Percentiles rank a stretch among this genome's conserved stretches.
phyloP scores from a whole-genome alignment of 2,888 invertebrate genomes.

The Drosophila prolongata region DNA sequence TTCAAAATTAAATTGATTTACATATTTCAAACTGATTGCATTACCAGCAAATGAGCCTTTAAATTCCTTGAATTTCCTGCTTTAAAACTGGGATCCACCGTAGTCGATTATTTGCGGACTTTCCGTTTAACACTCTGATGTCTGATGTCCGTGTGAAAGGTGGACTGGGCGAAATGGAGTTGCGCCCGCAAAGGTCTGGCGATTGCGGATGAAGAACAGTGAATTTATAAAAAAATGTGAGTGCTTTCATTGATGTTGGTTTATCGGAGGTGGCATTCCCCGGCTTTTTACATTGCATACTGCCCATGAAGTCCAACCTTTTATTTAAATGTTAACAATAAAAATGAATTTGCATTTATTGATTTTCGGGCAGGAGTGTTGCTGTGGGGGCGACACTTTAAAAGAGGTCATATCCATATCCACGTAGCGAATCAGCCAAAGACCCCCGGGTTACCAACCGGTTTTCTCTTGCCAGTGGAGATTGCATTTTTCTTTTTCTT shows the following conservation, averaged over 20 bases:
- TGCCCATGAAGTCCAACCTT: slow-evolving; percentile 51
- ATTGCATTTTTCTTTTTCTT: background rate
- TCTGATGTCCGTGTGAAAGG: slow-evolving; percentile 26
- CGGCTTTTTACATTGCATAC: slow-evolving; percentile 39
- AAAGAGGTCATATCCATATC: slow-evolving; percentile 26
- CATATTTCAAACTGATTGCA: background rate
- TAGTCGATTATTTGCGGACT: slow-evolving; percentile 26
- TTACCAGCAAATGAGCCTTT: background rate
- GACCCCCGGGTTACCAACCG: slow-evolving; percentile 1
- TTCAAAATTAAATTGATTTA: background rate
- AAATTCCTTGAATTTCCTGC: slow-evolving; percentile 14
- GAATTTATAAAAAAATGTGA: slow-evolving; percentile 38
- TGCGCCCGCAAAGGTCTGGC: slow-evolving; percentile 38
- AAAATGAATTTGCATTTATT: slow-evolving; percentile 59
- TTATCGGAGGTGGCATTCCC: slow-evolving; percentile 50
- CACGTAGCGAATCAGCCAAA: slow-evolving; percentile 25
- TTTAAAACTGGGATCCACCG: slow-evolving; percentile 10
- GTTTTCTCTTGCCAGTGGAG: background rate
- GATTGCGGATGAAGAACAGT: slow-evolving; percentile 33
- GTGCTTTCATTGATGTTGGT: slow-evolving; percentile 51
- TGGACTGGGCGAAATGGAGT: slow-evolving; percentile 12
- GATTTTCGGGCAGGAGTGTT: slow-evolving; percentile 38
- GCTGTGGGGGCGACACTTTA: slow-evolving; percentile 20
- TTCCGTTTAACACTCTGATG: slow-evolving; percentile 29
- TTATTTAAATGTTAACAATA: slow-evolving; percentile 60